A percentile compares a stretch with the other conserved stretches of the same genome.
These are phyloP conservation scores for Rhopalosiphum nymphaeae DNA, from an alignment of 2,888 invertebrate genomes.

Conservation along the genomic window DNA sequence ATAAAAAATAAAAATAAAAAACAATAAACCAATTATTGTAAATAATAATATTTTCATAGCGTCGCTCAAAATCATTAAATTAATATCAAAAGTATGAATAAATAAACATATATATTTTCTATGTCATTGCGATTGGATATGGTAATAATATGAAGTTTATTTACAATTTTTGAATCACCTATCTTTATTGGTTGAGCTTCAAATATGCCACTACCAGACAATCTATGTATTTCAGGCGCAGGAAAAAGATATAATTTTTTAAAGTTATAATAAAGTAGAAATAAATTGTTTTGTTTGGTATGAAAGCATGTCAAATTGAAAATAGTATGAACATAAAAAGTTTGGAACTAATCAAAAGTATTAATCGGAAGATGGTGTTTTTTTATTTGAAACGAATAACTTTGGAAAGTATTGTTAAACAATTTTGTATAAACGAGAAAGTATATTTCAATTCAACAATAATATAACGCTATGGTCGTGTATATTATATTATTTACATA, in stretches of 20 bases:
- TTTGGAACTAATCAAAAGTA: not conserved
- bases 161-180: not conserved
- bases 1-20: not conserved
- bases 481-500: not conserved
- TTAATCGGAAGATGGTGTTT: not conserved
- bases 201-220: not conserved
- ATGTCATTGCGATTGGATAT: not conserved
- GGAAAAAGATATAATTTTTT: not conserved
- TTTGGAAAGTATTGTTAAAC: not conserved
- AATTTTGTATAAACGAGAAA: not conserved
- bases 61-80: not conserved
- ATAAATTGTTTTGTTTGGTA: slow-evolving; percentile 7
- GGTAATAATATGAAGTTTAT: not conserved
- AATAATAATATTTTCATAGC: not conserved
- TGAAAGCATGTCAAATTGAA: not conserved
- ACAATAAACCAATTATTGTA: not conserved
- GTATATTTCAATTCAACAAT: not conserved
- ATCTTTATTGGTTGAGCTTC: not conserved
- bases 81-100: not conserved
- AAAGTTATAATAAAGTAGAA: not conserved
- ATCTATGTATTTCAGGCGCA: not conserved
- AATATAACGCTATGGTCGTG: not conserved
- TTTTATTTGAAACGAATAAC: not conserved
- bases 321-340: not conserved
- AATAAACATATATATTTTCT: not conserved